A percentile compares a stretch with the other conserved stretches of the same genome.
Conservation (phyloP, 2,797 vertebrate genomes). For the Sorex maritimensis region DNA sequence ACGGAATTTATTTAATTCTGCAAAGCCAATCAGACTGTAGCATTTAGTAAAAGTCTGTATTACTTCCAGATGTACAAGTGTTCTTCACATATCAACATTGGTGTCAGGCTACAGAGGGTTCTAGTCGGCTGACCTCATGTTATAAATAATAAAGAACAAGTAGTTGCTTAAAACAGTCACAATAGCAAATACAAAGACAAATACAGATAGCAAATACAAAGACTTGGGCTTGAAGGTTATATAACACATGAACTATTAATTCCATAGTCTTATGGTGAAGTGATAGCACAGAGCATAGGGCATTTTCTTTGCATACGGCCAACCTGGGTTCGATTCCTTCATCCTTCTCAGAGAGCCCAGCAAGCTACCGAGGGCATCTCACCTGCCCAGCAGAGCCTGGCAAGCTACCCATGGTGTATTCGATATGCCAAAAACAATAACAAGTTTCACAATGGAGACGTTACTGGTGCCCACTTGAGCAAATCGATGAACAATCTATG, state of each 20-base stretch:
- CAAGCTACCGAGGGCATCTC: no score
- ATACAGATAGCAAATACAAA: not conserved
- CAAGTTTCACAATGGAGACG: no score
- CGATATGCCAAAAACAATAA: no score
- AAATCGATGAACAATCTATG: no score
- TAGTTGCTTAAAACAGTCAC: slow-evolving; percentile 42
- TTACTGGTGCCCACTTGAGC: no score
- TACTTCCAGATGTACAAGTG: slow-evolving; percentile 63
- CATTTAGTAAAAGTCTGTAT: not conserved
- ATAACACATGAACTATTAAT: slow-evolving; percentile 40
- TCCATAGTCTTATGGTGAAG: not conserved
- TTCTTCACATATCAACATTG: slow-evolving; percentile 39
- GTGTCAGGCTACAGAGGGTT: slow-evolving; percentile 60
- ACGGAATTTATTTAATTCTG: slow-evolving; percentile 55
- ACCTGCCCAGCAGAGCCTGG: no score
- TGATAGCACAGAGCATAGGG: no score
- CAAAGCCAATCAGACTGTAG: slow-evolving; percentile 20
- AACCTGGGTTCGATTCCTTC: no score
- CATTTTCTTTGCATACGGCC: no score
- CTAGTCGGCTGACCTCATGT: slow-evolving; percentile 22
- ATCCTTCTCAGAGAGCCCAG: no score
- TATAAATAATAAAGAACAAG: slow-evolving; percentile 17
- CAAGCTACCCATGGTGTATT: no score
- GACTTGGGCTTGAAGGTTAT: slow-evolving; percentile 14
- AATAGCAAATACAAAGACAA: not conserved